These are phyloP conservation scores for Ganaspis brasiliensis DNA, from an alignment of 2,888 invertebrate species.

Conservation along the genomic window DNA sequence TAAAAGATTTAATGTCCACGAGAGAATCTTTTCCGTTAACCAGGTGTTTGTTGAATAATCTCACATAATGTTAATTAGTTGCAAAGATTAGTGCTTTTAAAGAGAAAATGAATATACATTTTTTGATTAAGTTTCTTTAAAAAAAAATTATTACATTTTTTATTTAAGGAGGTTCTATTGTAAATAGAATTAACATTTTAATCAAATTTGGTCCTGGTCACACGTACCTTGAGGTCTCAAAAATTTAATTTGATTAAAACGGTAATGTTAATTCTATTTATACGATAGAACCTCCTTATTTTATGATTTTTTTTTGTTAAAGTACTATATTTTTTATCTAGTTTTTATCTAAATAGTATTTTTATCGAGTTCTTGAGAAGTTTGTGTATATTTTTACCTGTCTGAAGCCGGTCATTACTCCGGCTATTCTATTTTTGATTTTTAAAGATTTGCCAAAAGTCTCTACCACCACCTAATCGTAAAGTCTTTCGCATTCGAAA, in stretches of 20 bases:
- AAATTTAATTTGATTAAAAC: no score
- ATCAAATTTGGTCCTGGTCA: no score
- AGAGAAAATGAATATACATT: not conserved
- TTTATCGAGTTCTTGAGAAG: not conserved
- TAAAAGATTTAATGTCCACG: not conserved
- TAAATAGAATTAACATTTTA: no score
- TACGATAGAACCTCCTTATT: no score
- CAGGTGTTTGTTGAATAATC: constrained; percentile 5
- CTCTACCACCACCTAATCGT: not conserved
- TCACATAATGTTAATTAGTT: not conserved
- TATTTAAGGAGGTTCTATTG: no score
- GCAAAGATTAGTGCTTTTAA: not conserved
- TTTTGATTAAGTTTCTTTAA: not conserved
- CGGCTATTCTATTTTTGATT: constrained; percentile 15
- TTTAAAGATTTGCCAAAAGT: constrained; percentile 26
- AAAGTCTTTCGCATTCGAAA: not conserved
- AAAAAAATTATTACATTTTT: no score
- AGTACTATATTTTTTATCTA: not conserved
- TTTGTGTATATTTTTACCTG: not conserved
- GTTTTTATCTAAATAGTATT: not conserved
- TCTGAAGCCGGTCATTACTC: constrained; percentile 4
- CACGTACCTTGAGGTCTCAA: no score
- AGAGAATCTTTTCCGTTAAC: constrained; percentile 6
- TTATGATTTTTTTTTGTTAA: no score
- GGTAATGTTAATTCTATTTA: no score